Conservation (phyloP, 2,888 invertebrate species). For the Archips crataeganus region DNA sequence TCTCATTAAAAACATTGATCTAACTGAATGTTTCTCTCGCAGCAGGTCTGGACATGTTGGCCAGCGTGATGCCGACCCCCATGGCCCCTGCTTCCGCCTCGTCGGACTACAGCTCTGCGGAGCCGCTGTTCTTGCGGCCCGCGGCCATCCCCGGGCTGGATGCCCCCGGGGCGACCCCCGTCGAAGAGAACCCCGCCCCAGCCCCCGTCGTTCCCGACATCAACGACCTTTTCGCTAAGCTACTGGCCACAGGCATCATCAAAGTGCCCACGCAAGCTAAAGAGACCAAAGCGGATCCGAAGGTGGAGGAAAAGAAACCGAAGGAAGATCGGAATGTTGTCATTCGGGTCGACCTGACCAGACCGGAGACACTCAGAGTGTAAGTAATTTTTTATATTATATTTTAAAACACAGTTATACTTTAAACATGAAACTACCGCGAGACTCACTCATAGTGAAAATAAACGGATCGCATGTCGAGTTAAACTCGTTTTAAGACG, state of each 20-base stretch:
- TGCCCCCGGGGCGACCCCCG: constrained; percentile 52
- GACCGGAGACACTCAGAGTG: constrained; percentile 91
- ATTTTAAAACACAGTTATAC: too few relatives aligned
- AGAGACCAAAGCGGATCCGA: constrained; percentile 51
- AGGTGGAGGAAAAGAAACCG: constrained; percentile 55
- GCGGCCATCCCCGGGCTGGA: constrained; percentile 76
- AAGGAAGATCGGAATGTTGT: constrained; percentile 76
- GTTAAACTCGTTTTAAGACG: too few relatives aligned
- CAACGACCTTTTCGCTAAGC: constrained; percentile 93
- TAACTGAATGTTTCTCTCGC: background rate
- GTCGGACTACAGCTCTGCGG: constrained; percentile 84
- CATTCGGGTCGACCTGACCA: constrained; percentile 88
- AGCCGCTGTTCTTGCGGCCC: constrained; percentile 66
- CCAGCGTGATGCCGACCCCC: constrained; percentile 87
- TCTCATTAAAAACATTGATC: background rate
- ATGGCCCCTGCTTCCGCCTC: constrained; percentile 84
- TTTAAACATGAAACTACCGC: too few relatives aligned
- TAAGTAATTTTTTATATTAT: constrained; percentile 50
- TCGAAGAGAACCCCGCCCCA: constrained; percentile 53
- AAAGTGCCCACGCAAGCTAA: constrained; percentile 47
- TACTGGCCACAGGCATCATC: constrained; percentile 90
- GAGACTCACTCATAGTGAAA: too few relatives aligned
- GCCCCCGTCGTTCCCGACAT: constrained; percentile 71
- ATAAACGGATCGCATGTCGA: too few relatives aligned
- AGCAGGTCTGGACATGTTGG: constrained; percentile 86